These are phyloP conservation scores for Pemphigus obesinymphae DNA, from an alignment of 1,140 invertebrate species.

Conservation along the genomic window DNA sequence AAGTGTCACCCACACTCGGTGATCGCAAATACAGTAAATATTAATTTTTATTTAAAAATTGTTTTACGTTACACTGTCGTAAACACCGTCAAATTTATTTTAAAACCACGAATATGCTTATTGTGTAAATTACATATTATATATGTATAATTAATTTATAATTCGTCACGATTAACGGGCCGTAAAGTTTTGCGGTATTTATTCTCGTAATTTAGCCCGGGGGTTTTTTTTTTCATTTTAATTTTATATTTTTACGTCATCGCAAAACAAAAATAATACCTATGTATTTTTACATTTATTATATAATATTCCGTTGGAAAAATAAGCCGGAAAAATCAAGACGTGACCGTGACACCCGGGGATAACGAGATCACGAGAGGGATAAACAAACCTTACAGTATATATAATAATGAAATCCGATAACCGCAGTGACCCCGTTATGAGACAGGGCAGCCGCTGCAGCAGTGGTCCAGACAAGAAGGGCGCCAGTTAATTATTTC, in stretches of 20 bases:
- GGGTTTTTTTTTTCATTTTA: too few relatives aligned
- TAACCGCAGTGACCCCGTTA: not conserved
- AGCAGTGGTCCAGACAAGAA: not conserved
- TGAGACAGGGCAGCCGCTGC: too few relatives aligned
- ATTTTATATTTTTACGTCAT: not conserved
- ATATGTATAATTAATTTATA: too few relatives aligned
- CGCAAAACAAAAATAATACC: too few relatives aligned
- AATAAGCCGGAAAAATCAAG: not conserved
- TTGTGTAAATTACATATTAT: too few relatives aligned
- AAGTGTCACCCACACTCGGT: constrained; percentile 3
- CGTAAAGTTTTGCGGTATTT: too few relatives aligned
- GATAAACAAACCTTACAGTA: not conserved
- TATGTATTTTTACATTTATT: too few relatives aligned
- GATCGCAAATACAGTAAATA: not conserved
- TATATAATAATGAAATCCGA: constrained; percentile 14
- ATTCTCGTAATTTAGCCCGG: too few relatives aligned
- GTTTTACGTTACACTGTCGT: not conserved
- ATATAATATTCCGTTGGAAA: too few relatives aligned
- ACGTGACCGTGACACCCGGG: not conserved
- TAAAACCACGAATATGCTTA: not conserved
- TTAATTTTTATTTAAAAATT: too few relatives aligned
- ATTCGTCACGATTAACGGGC: too few relatives aligned
- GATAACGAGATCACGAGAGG: not conserved
- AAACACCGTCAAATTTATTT: not conserved
- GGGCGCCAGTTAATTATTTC: not conserved